phyloP scores from a whole-genome alignment of 2,888 invertebrate species.

The Julus scandinavius region DNA sequence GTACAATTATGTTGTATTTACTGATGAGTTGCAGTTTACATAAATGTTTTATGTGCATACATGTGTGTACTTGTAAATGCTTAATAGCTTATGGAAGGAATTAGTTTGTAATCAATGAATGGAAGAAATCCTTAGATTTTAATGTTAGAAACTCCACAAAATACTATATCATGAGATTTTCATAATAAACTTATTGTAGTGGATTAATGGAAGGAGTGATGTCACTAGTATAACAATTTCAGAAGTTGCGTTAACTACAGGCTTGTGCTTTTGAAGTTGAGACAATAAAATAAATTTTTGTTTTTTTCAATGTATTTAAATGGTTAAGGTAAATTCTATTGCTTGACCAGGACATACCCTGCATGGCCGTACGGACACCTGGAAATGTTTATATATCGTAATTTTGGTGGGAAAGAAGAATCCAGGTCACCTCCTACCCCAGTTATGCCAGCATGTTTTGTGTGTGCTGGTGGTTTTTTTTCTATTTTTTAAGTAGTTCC shows the following conservation, averaged over 20 bases:
- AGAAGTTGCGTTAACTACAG: background rate
- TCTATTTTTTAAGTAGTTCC: background rate
- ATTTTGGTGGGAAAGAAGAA: conserved; percentile 4
- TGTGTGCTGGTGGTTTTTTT: background rate
- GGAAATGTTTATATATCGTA: background rate
- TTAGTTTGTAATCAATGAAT: too few relatives aligned
- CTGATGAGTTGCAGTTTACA: too few relatives aligned
- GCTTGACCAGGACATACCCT: background rate
- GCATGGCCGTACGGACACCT: background rate
- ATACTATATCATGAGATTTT: background rate
- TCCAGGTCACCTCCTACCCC: conserved; percentile 19
- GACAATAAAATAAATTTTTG: background rate
- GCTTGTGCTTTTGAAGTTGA: too few relatives aligned
- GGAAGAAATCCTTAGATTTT: too few relatives aligned
- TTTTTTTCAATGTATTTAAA: background rate
- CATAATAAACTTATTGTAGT: background rate
- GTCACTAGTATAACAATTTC: too few relatives aligned
- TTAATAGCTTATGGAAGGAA: too few relatives aligned
- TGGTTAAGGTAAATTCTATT: background rate
- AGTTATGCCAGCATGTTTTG: background rate
- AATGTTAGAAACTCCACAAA: too few relatives aligned
- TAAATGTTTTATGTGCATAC: too few relatives aligned
- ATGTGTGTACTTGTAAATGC: too few relatives aligned
- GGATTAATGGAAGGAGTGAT: too few relatives aligned
- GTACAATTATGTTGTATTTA: too few relatives aligned